phyloP scores from a whole-genome alignment of 2,797 vertebrate genomes.

The Falco peregrinus region DNA sequence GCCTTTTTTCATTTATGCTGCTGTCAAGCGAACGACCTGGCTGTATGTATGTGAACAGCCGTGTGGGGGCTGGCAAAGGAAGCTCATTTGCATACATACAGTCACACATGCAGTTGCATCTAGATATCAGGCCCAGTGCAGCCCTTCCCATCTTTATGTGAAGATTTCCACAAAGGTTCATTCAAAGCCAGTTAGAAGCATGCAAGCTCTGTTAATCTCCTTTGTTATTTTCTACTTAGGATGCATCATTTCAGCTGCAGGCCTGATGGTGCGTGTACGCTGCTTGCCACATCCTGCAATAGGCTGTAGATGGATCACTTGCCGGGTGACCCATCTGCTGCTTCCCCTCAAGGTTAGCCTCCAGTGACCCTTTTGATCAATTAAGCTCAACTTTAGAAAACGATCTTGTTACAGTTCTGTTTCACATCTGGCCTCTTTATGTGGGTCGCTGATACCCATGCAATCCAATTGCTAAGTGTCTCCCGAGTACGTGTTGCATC shows the following conservation, averaged over 20 bases:
- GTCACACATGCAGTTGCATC: not conserved
- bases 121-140: not conserved
- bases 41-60: not conserved
- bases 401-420: not conserved
- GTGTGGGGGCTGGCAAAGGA: conserved; percentile 13
- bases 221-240: not conserved
- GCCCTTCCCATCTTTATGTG: not conserved
- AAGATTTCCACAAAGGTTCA: not conserved
- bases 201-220: not conserved
- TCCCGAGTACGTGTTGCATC: not conserved
- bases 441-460: not conserved
- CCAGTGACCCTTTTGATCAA: not conserved
- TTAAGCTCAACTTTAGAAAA: not conserved
- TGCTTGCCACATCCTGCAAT: not conserved
- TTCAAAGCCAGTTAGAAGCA: not conserved
- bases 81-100: not conserved
- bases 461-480: not conserved
- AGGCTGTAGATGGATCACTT: not conserved
- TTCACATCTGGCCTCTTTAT: not conserved
- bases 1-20: not conserved
- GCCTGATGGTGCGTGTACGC: accelerated
- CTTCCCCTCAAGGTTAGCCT: not conserved
- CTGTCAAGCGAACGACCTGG: not conserved
- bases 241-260: not conserved
- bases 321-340: not conserved